A percentile compares a stretch with the other conserved stretches of the same genome.
Evolutionary conservation across 2,797 vertebrate species (phyloP).

Genomic region (Sebastes matsubarae): DNA sequence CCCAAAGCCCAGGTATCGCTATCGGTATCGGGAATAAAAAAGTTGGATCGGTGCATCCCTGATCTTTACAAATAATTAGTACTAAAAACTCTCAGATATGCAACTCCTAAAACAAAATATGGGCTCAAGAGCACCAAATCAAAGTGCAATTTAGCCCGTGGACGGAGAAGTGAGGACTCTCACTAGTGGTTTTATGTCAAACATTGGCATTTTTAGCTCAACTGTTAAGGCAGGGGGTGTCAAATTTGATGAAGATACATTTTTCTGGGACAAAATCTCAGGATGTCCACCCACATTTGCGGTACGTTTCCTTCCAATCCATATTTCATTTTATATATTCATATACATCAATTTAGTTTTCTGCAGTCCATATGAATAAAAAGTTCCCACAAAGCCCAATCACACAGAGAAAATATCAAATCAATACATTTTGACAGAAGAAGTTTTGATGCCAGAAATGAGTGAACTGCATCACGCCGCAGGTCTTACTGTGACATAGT

Average conservation of each 20-base stretch:
- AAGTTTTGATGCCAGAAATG: background rate
- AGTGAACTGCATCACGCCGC: background rate
- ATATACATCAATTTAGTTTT: background rate
- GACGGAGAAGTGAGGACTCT: constrained; percentile 11
- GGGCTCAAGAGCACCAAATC: constrained; percentile 12
- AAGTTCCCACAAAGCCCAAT: background rate
- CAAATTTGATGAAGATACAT: background rate
- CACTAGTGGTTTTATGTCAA: background rate
- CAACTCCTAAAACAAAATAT: background rate
- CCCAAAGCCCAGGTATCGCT: too few relatives aligned
- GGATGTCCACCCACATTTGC: background rate
- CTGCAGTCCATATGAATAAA: background rate
- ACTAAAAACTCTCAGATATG: background rate
- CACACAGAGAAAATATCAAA: background rate
- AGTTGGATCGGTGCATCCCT: too few relatives aligned
- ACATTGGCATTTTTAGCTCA: background rate
- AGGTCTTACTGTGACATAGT: constrained; percentile 4
- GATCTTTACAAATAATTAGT: background rate
- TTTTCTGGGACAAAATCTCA: background rate
- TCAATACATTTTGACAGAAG: background rate
- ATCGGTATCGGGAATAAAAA: too few relatives aligned
- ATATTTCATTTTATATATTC: background rate
- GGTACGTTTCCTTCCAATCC: background rate
- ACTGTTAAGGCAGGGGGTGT: background rate
- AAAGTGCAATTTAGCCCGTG: constrained; percentile 26